Conservation (phyloP, 2,797 vertebrate species). For the Falco rusticolus region DNA sequence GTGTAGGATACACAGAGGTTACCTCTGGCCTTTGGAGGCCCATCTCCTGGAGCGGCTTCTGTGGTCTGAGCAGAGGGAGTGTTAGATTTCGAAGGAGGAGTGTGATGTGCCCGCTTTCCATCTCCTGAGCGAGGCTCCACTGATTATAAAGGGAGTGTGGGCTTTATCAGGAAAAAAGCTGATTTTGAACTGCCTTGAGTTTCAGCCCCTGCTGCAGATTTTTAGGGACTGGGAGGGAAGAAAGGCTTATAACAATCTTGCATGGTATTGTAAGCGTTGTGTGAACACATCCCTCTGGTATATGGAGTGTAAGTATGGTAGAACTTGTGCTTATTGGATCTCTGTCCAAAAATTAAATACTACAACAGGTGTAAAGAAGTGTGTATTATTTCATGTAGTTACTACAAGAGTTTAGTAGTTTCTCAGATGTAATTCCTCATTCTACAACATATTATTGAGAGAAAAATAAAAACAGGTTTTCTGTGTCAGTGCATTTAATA, state of each 20-base stretch:
- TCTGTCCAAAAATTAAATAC: background rate
- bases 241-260: background rate
- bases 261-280: background rate
- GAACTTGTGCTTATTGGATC: background rate
- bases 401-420: background rate
- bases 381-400: background rate
- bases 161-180: background rate
- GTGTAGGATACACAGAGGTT: background rate
- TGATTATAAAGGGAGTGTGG: background rate
- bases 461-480: background rate
- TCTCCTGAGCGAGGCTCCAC: accelerated
- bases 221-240: background rate
- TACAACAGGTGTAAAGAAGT: accelerated
- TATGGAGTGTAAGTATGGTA: background rate
- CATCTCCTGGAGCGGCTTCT: background rate
- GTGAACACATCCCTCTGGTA: background rate
- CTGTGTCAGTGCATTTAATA: background rate
- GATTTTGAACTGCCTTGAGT: background rate
- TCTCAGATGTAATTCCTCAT: background rate
- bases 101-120: background rate
- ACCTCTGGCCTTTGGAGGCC: background rate
- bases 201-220: background rate
- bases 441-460: background rate
- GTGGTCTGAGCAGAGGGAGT: background rate
- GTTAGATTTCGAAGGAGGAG: background rate